Conservation (phyloP, 2,113 vertebrate genomes). For the Sturnira hondurensis region DNA sequence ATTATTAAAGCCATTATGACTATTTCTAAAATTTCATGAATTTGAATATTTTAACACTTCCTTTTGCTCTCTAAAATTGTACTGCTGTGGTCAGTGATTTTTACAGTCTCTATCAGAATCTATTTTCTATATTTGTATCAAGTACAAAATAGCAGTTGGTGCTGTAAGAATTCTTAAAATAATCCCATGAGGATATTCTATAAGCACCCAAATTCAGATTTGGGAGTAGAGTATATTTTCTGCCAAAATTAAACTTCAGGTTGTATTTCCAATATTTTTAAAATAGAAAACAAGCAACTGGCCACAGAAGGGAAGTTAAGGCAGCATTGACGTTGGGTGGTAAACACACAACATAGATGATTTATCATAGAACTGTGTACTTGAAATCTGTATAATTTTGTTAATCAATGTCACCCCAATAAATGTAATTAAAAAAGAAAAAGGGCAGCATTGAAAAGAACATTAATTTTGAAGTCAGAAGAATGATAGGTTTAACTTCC, state of each 20-base stretch:
- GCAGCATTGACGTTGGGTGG: not conserved
- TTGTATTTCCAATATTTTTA: not conserved
- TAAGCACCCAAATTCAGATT: not conserved
- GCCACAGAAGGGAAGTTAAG: not conserved
- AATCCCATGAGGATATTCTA: not conserved
- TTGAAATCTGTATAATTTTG: not conserved
- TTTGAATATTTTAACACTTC: not conserved
- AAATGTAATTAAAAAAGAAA: not conserved
- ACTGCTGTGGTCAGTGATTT: not conserved
- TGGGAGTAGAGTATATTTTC: not conserved
- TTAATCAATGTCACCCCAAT: not conserved
- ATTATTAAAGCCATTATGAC: not conserved
- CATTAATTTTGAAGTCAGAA: not conserved
- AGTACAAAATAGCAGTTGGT: not conserved
- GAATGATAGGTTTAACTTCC: not conserved
- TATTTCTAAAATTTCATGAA: not conserved
- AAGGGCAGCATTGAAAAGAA: not conserved
- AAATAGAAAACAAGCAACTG: not conserved
- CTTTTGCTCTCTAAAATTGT: not conserved
- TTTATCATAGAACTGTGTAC: not conserved
- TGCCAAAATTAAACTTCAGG: not conserved
- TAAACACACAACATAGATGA: not conserved
- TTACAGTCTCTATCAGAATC: not conserved
- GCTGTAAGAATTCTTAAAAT: not conserved
- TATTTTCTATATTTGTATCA: not conserved